Evolutionary conservation across 2,113 vertebrate genomes (phyloP), one percentile per base, ranked within the genome.

Genomic region (Gavia stellata): DNA sequence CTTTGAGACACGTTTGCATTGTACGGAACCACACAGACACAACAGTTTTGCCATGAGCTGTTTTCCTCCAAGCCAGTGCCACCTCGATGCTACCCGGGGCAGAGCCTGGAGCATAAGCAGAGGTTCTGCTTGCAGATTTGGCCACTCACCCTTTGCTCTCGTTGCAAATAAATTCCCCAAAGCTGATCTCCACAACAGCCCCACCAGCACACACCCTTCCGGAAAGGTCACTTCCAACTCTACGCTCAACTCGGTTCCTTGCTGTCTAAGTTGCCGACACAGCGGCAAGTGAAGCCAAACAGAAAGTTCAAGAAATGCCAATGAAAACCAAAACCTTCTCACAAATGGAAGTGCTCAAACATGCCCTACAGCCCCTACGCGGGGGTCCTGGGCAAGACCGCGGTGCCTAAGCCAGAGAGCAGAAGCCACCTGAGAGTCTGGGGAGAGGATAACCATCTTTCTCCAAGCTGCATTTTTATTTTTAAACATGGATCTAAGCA

Each of bases 191-290:
- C 33, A 61, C 26, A 31, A 29, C 21, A 49, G 62, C 28, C 62
- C 49, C 77, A 59, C 24, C 58, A 68, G 83, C 71, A 21, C 61
- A 49, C 40, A 5, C 13, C 61, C 38, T 53, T 6, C 55, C 40
- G 56, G 72, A 78, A 49, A 59, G 44, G 11, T 19, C 55, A 5
- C 36, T 73, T 40, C 70, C 86, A 65, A 25, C 65, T 24, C 31
- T 10, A 1, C 18, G 0, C 3, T 59, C 4, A 42, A 6, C 88
- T 36, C 3, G 0, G 36, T 7, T 42, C 67, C 65, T 31, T 5
- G 4, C 49, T 4, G 53, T 33, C 50, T 1, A 42, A 4, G 42
- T 9, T 28, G 24, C 65, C 79, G 72, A 21, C 28, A 42, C 13
- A 34, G 24, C 1, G 8, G n/a, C 34, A 25, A 47, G 74, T 15